Evolutionary conservation across 2,797 vertebrate species (phyloP).

Genomic region (Sebastes cheni): DNA sequence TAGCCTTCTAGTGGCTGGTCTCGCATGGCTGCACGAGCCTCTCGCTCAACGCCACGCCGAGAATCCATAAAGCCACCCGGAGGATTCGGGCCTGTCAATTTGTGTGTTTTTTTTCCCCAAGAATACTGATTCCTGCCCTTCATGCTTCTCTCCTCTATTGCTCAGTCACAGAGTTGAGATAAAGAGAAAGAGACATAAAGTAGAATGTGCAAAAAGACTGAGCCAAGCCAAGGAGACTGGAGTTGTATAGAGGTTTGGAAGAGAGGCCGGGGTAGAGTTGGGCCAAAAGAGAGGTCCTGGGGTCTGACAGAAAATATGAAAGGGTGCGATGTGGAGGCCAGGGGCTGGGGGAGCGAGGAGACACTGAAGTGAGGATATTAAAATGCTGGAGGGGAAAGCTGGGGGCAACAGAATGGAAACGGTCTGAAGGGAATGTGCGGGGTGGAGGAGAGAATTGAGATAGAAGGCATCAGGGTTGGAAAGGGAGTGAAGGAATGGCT

Average conservation of each 20-base stretch:
- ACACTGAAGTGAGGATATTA: constrained; percentile 30
- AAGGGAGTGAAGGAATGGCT: background rate
- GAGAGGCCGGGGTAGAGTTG: background rate
- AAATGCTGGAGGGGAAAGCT: constrained; percentile 36
- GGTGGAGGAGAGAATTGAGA: background rate
- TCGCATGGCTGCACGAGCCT: constrained; percentile 65
- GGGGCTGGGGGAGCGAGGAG: background rate
- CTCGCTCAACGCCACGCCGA: constrained; percentile 49
- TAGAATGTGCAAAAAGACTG: constrained; percentile 4
- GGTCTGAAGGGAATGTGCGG: constrained; percentile 7
- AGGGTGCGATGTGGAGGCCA: constrained; percentile 6
- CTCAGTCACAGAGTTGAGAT: constrained; percentile 33
- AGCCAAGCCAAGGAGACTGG: background rate
- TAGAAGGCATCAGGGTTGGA: constrained; percentile 1
- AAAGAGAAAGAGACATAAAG: constrained; percentile 8
- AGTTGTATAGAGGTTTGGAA: constrained; percentile 10
- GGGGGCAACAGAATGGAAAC: constrained; percentile 31
- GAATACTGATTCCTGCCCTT: constrained; percentile 70
- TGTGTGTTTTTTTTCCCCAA: constrained; percentile 31
- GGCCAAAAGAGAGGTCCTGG: background rate
- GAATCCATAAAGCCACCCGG: constrained; percentile 73
- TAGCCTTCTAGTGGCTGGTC: constrained; percentile 71
- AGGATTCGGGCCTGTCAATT: constrained; percentile 65
- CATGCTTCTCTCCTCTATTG: constrained; percentile 50
- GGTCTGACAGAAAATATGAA: constrained; percentile 42